phyloP scores from a whole-genome alignment of 2,113 vertebrate genomes.

The Lichenostomus cassidix region DNA sequence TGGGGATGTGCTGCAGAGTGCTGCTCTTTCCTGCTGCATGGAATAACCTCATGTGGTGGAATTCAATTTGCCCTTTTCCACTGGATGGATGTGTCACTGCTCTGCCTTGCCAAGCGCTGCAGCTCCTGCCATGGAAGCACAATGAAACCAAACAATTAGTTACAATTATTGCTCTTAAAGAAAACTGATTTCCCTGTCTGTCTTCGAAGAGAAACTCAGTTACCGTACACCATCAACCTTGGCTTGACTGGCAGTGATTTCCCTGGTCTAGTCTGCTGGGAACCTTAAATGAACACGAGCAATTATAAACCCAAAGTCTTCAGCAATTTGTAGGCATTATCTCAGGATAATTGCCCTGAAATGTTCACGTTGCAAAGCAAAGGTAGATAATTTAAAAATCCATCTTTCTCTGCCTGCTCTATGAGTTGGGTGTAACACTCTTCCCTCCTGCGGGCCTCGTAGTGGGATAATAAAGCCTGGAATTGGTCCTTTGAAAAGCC shows the following conservation, averaged over 20 bases:
- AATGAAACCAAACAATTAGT: slow-evolving; percentile 67
- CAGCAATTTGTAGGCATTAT: slow-evolving; percentile 84
- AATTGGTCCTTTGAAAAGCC: slow-evolving; percentile 64
- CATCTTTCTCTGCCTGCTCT: slow-evolving; percentile 75
- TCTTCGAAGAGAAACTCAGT: slow-evolving; percentile 72
- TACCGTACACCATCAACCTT: slow-evolving; percentile 72
- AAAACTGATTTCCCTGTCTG: slow-evolving; percentile 69
- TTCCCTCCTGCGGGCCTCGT: slow-evolving; percentile 65
- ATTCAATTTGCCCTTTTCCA: background rate
- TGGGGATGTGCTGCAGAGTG: background rate
- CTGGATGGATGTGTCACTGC: background rate
- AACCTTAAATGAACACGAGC: slow-evolving; percentile 80
- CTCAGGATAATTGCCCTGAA: slow-evolving; percentile 83
- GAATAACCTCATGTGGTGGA: background rate
- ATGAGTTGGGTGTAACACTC: slow-evolving; percentile 57
- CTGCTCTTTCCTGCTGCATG: background rate
- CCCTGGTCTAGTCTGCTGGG: slow-evolving; percentile 78
- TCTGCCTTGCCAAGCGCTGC: background rate
- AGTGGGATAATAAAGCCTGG: slow-evolving; percentile 51
- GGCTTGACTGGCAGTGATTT: slow-evolving; percentile 79
- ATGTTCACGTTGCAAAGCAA: slow-evolving; percentile 76
- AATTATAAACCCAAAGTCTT: slow-evolving; percentile 81
- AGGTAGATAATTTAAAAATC: slow-evolving; percentile 85
- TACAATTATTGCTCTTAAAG: slow-evolving; percentile 70
- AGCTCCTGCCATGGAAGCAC: slow-evolving; percentile 50